Evolutionary conservation across 2,113 vertebrate species (phyloP).

Genomic region (Tychaedon coryphoeus): DNA sequence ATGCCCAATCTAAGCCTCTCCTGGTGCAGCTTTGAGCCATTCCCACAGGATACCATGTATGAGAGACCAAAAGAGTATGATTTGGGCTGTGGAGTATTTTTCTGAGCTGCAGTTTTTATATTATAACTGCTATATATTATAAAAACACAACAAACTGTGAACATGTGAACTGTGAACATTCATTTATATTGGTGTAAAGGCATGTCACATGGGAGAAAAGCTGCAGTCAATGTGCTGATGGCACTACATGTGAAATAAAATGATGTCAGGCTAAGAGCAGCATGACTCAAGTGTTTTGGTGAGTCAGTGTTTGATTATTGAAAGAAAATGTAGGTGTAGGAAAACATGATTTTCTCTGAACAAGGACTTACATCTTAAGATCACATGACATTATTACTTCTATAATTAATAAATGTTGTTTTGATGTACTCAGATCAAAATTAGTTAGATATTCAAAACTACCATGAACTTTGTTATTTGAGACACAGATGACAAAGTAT

Average conservation of each 20-base stretch:
- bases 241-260: background rate
- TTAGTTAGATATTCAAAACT: background rate
- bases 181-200: background rate
- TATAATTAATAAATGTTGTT: background rate
- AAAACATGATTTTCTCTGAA: background rate
- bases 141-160: background rate
- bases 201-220: background rate
- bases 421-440: background rate
- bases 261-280: background rate
- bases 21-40: background rate
- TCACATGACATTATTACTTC: background rate
- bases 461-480: background rate
- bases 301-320: conserved; percentile 43
- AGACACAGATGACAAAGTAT: background rate
- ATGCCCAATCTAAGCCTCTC: background rate
- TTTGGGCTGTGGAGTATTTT: background rate
- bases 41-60: background rate
- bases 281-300: conserved; percentile 20
- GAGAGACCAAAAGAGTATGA: background rate
- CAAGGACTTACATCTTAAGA: background rate
- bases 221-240: background rate
- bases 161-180: background rate
- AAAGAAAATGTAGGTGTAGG: background rate
- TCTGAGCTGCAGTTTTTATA: background rate
- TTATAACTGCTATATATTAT: background rate